Conservation (phyloP, 2,888 invertebrate species). For the Amphipyra berbera region DNA sequence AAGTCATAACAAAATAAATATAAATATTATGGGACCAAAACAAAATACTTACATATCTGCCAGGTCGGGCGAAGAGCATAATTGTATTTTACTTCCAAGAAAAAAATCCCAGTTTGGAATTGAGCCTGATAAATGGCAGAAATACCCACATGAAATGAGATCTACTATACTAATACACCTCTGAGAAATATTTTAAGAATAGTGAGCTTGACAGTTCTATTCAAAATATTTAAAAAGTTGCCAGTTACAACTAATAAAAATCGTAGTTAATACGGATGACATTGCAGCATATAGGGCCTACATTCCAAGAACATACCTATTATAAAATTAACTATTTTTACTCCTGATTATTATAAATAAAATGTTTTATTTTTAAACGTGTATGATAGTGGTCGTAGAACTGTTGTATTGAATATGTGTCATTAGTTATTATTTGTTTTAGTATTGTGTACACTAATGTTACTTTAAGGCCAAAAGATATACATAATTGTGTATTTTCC, state of each 20-base stretch:
- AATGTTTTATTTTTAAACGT: conserved; percentile 71
- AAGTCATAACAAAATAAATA: neutral
- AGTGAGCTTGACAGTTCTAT: no score
- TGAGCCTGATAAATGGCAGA: neutral
- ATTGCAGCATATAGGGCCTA: conserved; percentile 80
- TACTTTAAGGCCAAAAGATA: conserved; percentile 88
- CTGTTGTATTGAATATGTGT: conserved; percentile 85
- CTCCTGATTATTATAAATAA: conserved; percentile 60
- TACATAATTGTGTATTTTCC: conserved; percentile 88
- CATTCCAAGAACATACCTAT: conserved; percentile 80
- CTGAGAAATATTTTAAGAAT: no score
- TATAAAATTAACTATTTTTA: conserved; percentile 76
- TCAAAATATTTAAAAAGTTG: conserved; percentile 32
- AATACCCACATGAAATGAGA: neutral
- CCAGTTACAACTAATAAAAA: conserved; percentile 45
- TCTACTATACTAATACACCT: no score
- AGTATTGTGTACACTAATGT: conserved; percentile 86
- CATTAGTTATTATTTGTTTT: conserved; percentile 78
- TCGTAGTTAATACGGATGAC: conserved; percentile 72
- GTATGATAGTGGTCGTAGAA: conserved; percentile 78
- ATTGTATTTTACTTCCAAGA: conserved; percentile 11
- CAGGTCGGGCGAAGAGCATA: neutral
- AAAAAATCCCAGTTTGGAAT: neutral
- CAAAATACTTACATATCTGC: neutral
- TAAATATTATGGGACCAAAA: neutral